Conservation (phyloP, 2,888 invertebrate genomes). For the Epistrophella euchroma region DNA sequence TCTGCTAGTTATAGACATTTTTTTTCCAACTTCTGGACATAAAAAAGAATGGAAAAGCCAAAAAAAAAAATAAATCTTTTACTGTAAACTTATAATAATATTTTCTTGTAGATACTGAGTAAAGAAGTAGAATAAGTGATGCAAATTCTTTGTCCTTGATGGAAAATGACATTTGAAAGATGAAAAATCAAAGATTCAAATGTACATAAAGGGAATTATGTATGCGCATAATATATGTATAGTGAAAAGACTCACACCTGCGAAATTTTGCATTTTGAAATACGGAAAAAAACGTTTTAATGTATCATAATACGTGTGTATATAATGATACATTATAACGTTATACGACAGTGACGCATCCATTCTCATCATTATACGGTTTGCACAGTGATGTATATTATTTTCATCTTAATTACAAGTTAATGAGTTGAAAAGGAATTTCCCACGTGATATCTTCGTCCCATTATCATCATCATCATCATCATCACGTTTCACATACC, state of each 20-base stretch:
- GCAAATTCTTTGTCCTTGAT: not conserved
- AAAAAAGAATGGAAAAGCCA: too few species aligned
- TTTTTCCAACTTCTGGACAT: too few species aligned
- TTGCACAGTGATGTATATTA: not conserved
- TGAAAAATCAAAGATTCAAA: conserved; percentile 3
- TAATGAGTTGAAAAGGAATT: conserved; percentile 67
- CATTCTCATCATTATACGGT: not conserved
- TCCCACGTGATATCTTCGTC: conserved; percentile 42
- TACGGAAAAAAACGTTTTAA: too few species aligned
- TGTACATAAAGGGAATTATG: not conserved
- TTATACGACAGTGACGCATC: not conserved
- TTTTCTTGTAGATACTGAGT: not conserved
- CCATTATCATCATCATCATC: conserved; percentile 18
- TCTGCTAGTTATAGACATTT: too few species aligned
- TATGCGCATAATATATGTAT: not conserved
- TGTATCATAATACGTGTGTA: not conserved
- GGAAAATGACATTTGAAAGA: not conserved
- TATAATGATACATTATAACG: not conserved
- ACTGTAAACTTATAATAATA: not conserved
- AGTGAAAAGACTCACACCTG: not conserved
- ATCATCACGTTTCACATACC: not conserved
- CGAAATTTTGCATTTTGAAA: not conserved
- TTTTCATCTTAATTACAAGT: conserved; percentile 59
- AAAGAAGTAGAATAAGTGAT: not conserved
- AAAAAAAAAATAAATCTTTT: too few species aligned